Percentiles rank a stretch among this genome's conserved stretches.
Evolutionary conservation across 64 coral and sea anemone species (phyloP).

Genomic region (Trachythela sp.): DNA sequence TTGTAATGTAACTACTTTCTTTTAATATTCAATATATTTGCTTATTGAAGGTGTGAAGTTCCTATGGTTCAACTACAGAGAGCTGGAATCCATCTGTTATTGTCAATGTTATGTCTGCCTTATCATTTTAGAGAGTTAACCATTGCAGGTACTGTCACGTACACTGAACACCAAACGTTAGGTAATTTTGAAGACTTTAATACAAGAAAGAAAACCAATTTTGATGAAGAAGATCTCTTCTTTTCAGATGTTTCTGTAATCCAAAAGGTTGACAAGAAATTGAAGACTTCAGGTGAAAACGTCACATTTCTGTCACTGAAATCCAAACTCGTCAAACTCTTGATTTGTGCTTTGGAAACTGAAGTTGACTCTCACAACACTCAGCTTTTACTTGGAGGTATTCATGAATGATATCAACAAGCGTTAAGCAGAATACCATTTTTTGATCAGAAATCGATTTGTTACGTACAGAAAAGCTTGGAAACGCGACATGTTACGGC

Average conservation of each 20-base stretch:
- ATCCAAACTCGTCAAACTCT: conserved; percentile 61
- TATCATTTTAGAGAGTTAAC: conserved; percentile 75
- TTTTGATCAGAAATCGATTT: too few relatives aligned
- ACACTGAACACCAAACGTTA: too few relatives aligned
- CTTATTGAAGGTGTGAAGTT: conserved; percentile 78
- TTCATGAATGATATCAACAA: too few relatives aligned
- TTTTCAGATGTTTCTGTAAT: not conserved
- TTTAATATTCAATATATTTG: too few relatives aligned
- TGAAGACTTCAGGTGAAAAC: not conserved
- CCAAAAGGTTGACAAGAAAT: conserved; percentile 22
- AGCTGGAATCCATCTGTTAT: conserved; percentile 85
- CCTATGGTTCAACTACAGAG: conserved; percentile 76
- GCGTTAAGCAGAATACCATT: too few relatives aligned
- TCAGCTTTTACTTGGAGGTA: conserved; percentile 91
- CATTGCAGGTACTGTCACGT: conserved; percentile 81
- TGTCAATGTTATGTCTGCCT: conserved; percentile 92
- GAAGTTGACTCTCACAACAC: conserved; percentile 93
- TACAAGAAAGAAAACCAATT: too few relatives aligned
- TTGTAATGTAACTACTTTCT: too few relatives aligned
- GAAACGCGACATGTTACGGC: too few relatives aligned
- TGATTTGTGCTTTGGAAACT: conserved; percentile 77
- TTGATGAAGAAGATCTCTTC: not conserved
- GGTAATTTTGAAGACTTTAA: too few relatives aligned
- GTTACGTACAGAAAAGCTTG: too few relatives aligned
- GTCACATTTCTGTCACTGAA: conserved; percentile 80